Conservation (phyloP, 2,113 vertebrate species). For the Marcusenius ussheri region DNA sequence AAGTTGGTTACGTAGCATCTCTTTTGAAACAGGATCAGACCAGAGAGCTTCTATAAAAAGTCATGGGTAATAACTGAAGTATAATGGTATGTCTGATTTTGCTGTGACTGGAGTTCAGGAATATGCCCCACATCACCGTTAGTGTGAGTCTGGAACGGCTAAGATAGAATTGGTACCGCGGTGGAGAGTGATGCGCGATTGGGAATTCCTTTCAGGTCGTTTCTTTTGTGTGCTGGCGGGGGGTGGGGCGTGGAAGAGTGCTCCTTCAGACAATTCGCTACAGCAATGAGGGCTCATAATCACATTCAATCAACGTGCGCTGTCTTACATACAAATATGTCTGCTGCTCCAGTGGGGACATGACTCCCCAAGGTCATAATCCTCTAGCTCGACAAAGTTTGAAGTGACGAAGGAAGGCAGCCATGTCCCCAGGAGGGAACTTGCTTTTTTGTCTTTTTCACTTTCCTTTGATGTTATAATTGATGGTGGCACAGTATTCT, state of each 20-base stretch:
- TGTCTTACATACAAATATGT: not conserved
- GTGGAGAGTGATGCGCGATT: not conserved
- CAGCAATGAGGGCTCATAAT: slow-evolving; percentile 13
- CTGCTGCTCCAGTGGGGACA: not conserved
- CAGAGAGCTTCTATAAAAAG: not conserved
- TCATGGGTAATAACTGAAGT: not conserved
- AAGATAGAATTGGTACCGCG: not conserved
- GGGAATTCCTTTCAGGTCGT: not conserved
- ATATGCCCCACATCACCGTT: not conserved
- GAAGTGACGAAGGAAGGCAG: not conserved
- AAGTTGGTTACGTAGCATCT: not conserved
- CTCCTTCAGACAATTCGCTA: not conserved
- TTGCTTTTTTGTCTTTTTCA: not conserved
- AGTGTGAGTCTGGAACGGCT: not conserved
- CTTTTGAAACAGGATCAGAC: not conserved
- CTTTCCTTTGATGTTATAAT: not conserved
- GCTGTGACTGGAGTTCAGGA: not conserved
- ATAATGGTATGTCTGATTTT: not conserved
- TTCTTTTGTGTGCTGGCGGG: not conserved
- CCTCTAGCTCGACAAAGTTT: not conserved
- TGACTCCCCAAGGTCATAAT: slow-evolving; percentile 7
- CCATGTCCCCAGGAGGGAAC: not conserved
- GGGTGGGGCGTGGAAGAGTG: not conserved
- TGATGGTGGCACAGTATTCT: not conserved
- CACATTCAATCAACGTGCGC: not conserved